Evolutionary conservation across 2,888 invertebrate species (phyloP).

Genomic region (Chrysodeixis includens): DNA sequence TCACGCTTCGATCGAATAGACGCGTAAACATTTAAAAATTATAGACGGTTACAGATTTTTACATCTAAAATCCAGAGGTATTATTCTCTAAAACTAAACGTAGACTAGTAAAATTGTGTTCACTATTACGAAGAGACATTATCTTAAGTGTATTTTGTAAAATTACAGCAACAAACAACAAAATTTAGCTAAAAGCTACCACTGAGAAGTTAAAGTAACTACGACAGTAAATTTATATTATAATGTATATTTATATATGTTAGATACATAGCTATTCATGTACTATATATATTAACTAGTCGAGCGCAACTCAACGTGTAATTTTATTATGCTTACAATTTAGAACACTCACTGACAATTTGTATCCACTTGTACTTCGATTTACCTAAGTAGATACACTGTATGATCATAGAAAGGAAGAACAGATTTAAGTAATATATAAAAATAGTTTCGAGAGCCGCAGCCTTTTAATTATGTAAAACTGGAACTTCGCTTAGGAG

Average conservation of each 20-base stretch:
- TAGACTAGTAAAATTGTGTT: conserved; percentile 85
- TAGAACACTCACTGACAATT: neutral
- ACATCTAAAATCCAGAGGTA: conserved; percentile 79
- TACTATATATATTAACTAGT: conserved; percentile 15
- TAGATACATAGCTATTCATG: conserved; percentile 17
- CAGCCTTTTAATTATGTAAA: too few relatives aligned
- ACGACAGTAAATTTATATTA: conserved; percentile 28
- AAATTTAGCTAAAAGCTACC: conserved; percentile 67
- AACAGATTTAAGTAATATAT: too few relatives aligned
- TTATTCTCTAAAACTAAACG: conserved; percentile 72
- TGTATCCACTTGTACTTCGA: conserved; percentile 4
- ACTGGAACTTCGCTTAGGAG: too few relatives aligned
- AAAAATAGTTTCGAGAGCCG: too few relatives aligned
- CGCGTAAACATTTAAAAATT: conserved; percentile 30
- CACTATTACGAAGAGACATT: conserved; percentile 65
- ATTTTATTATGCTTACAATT: neutral
- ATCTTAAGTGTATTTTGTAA: conserved; percentile 57
- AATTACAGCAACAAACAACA: conserved; percentile 72
- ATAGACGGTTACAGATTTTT: conserved; percentile 51
- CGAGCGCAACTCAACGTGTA: conserved; percentile 10
- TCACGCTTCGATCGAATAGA: conserved; percentile 15
- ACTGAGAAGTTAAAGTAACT: conserved; percentile 60
- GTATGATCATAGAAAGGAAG: conserved; percentile 4
- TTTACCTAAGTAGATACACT: conserved; percentile 14
- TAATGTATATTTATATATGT: conserved; percentile 21